These are phyloP conservation scores for Gopherus evgoodei DNA, from an alignment of 2,113 vertebrate genomes.

Conservation along the genomic window DNA sequence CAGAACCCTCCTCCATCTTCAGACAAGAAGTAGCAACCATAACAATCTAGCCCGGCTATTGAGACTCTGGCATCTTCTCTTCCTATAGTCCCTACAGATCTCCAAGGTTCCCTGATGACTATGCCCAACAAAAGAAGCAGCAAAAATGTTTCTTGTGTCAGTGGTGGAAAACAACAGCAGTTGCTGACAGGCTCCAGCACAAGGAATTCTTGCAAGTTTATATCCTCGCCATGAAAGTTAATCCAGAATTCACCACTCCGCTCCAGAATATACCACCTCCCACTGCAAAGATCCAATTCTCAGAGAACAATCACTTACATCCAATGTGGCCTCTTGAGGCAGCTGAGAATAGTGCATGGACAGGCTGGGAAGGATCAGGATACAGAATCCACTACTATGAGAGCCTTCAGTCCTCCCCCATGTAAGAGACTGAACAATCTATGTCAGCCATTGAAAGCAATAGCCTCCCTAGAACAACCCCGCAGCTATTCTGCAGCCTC, in stretches of 20 bases:
- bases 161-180: neutral
- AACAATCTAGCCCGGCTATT: neutral
- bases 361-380: neutral
- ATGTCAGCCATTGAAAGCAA: neutral
- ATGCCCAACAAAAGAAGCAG: neutral
- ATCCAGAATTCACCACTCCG: neutral
- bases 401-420: neutral
- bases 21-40: neutral
- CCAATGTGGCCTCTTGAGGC: neutral
- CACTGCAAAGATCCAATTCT: neutral
- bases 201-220: neutral
- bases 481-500: neutral
- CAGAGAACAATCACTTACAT: neutral
- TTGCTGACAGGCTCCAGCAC: neutral
- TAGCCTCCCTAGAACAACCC: neutral
- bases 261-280: neutral
- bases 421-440: neutral
- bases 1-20: neutral
- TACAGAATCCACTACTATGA: neutral
- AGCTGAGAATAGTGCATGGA: neutral
- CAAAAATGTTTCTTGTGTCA: neutral
- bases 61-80: neutral
- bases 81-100: neutral
- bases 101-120: neutral
- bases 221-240: neutral